Conservation (phyloP, 2,888 invertebrate genomes). For the Chrysotoxum bicinctum region DNA sequence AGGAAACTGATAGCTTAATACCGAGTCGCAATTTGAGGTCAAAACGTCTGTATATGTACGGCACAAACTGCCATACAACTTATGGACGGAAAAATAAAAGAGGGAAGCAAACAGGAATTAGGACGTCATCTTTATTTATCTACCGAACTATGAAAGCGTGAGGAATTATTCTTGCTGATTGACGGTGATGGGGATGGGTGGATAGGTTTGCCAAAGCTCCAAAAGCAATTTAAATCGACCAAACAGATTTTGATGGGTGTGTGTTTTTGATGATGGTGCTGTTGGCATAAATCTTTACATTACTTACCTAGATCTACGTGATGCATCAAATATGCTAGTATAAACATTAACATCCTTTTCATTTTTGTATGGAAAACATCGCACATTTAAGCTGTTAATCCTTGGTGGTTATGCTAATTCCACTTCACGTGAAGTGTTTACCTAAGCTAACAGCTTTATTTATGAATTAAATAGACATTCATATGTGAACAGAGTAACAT, state of each 20-base stretch:
- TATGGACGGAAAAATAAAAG: constrained; percentile 50
- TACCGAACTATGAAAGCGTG: constrained; percentile 52
- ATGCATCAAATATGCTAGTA: constrained; percentile 41
- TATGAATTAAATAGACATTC: background rate
- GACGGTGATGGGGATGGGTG: background rate
- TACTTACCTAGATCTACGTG: constrained; percentile 13
- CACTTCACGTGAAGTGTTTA: constrained; percentile 3
- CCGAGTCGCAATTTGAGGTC: constrained; percentile 66
- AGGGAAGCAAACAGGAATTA: constrained; percentile 59
- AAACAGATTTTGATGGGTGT: constrained; percentile 10
- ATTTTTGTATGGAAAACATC: constrained; percentile 2
- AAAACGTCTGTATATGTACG: constrained; percentile 49
- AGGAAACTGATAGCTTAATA: constrained; percentile 70
- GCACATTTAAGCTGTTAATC: background rate
- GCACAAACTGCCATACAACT: constrained; percentile 51
- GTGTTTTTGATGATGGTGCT: background rate
- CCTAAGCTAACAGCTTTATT: background rate
- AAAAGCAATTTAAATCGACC: constrained; percentile 52
- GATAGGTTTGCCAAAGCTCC: constrained; percentile 13
- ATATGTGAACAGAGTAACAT: background rate
- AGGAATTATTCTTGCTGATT: constrained; percentile 40
- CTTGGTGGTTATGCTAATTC: background rate
- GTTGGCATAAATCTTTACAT: constrained; percentile 24
- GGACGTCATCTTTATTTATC: constrained; percentile 64
- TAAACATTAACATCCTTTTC: constrained; percentile 33